Base-by-base conservation (phyloP, 2,113 vertebrate genomes). In the Pangasianodon gigas region DNA sequence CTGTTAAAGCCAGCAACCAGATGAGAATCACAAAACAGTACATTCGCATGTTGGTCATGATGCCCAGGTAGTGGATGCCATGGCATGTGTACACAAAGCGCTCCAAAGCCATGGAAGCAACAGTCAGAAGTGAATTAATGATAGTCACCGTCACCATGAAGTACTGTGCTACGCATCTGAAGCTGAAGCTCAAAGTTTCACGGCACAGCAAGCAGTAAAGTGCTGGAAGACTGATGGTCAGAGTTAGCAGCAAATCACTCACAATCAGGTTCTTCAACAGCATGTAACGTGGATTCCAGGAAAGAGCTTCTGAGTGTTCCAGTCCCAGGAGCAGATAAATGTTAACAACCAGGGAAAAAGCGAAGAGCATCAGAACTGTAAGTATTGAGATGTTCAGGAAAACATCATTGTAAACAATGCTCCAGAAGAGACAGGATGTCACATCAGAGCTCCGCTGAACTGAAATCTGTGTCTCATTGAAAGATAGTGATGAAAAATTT, bases 221-320 rank as follows among this genome's bases (percentile, higher is more conserved):
- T 2, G 69, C 16, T 9, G 88, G n/a, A 5, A 46, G 69, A 48
- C 41, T 69, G 16, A 89, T 6, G 18, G 41, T 77, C 26, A 89
- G 16, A 4, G 88, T 75, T 8, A 77, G 88, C 52, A 89, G 54
- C 52, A 89, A 44, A 46, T 89, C 88, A 77, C 88, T 77, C 19
- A 89, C 82, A 24, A 77, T 77, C 41, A 89, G 54, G 44, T 85
- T 89, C 69, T 85, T 85, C 54, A 85, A 24, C 18, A 89, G 82
- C 51, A 77, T 65, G 19, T 89, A 89, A 6, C 88, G 88, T 46
- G 88, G 82, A 26, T 89, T 74, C 88, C 88, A 89, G 18, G 88
- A 85, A 37, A 89, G 69, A 37, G 41, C 82, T 29, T 89, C 82
- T 9, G 88, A 85, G 4, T 89, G 67, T 46, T 82, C 54, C 54